Conservation (phyloP, 2,888 invertebrate species). For the Scaptomyza flava region DNA sequence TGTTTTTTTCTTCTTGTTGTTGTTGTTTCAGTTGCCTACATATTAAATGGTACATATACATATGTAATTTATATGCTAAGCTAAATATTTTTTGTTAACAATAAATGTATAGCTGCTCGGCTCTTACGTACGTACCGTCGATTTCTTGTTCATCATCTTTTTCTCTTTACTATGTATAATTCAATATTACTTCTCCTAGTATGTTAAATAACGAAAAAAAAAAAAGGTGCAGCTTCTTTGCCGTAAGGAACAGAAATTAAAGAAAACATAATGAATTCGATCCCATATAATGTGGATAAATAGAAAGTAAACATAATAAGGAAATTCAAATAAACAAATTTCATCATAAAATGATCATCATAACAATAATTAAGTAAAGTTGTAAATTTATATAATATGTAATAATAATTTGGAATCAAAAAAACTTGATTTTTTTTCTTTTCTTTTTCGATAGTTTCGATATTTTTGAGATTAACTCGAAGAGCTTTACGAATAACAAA, state of each 20-base stretch:
- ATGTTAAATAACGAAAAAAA: constrained; percentile 51
- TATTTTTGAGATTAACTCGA: constrained; percentile 30
- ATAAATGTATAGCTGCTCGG: constrained; percentile 73
- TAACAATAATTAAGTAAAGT: constrained; percentile 40
- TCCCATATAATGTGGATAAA: constrained; percentile 52
- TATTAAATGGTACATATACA: constrained; percentile 67
- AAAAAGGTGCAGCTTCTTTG: constrained; percentile 67
- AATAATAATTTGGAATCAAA: constrained; percentile 39
- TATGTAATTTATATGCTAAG: constrained; percentile 72
- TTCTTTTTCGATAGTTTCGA: constrained; percentile 8
- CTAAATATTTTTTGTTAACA: constrained; percentile 75
- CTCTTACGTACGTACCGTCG: constrained; percentile 42
- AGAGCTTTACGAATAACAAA: constrained; percentile 55
- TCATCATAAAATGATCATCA: constrained; percentile 32
- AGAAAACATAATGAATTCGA: constrained; percentile 60
- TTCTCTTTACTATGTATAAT: constrained; percentile 37
- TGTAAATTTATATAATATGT: constrained; percentile 29
- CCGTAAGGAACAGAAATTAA: constrained; percentile 71
- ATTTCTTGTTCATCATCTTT: constrained; percentile 11
- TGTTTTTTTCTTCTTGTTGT: constrained; percentile 10
- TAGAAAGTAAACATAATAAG: constrained; percentile 54
- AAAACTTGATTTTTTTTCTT: constrained; percentile 32
- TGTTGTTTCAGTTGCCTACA: constrained; percentile 66
- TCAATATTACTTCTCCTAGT: constrained; percentile 48
- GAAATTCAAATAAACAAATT: constrained; percentile 49